A percentile compares a stretch with the other conserved stretches of the same genome.
Conservation (phyloP, 2,113 vertebrate species). For the Hassar affinis region DNA sequence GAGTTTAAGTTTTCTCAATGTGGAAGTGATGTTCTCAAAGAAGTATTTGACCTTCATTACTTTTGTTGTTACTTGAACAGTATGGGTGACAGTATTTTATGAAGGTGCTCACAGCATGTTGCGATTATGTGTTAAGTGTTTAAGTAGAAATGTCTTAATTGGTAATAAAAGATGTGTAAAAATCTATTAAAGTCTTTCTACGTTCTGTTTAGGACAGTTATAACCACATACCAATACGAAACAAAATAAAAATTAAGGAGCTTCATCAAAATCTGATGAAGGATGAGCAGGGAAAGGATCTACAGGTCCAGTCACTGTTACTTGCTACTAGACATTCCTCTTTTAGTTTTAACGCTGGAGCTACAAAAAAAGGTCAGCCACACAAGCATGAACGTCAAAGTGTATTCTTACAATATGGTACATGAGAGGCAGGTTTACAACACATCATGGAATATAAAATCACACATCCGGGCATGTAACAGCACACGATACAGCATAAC, state of each 20-base stretch:
- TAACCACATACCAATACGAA: neutral
- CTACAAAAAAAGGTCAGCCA: conserved; percentile 6
- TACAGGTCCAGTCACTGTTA: neutral
- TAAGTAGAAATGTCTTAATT: conserved; percentile 14
- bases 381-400: conserved; percentile 17
- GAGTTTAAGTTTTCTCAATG: neutral
- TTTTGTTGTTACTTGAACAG: conserved; percentile 25
- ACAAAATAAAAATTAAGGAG: too few relatives aligned
- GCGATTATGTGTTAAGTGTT: conserved; percentile 21
- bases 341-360: neutral
- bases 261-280: neutral
- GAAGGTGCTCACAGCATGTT: conserved; percentile 30
- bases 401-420: conserved; percentile 44
- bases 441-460: conserved; percentile 43
- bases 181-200: neutral
- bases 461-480: conserved; percentile 39
- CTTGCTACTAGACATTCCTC: neutral
- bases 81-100: conserved; percentile 30
- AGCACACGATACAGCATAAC: conserved; percentile 35
- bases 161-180: conserved; percentile 29
- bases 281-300: neutral
- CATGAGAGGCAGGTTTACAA: conserved; percentile 39
- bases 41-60: conserved; percentile 24
- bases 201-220: neutral
- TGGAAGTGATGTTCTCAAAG: neutral